Evolutionary conservation across 1,140 invertebrate genomes (phyloP).

Genomic region (Camponotus vicinus): DNA sequence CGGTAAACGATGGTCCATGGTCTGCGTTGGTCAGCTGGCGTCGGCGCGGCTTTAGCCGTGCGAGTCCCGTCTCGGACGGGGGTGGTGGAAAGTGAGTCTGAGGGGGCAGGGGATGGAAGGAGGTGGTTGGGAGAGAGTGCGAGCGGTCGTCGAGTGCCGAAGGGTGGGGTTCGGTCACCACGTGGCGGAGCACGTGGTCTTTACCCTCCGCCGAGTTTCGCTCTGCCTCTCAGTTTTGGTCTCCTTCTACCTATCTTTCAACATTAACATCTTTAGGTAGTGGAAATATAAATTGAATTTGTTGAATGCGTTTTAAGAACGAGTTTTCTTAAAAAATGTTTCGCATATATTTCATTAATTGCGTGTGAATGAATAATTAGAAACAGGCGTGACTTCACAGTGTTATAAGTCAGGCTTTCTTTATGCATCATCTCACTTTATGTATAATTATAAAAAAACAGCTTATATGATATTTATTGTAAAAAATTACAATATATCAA

Average conservation of each 20-base stretch:
- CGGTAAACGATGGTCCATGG: conserved; percentile 82
- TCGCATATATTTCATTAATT: background rate
- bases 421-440: background rate
- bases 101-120: conserved; percentile 59
- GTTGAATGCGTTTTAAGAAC: background rate
- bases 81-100: conserved; percentile 70
- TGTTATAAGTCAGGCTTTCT: background rate
- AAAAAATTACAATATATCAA: conserved; percentile 16
- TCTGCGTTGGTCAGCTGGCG: conserved; percentile 83
- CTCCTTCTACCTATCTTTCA: conserved; percentile 26
- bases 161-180: conserved; percentile 79
- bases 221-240: conserved; percentile 53
- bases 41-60: conserved; percentile 79
- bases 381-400: background rate
- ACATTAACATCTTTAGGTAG: conserved; percentile 21
- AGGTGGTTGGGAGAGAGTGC: conserved; percentile 72
- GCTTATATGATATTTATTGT: background rate
- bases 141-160: conserved; percentile 68
- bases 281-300: background rate
- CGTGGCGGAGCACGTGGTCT: conserved; percentile 84
- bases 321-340: background rate
- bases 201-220: conserved; percentile 76
- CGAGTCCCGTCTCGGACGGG: conserved; percentile 61
- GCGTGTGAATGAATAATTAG: background rate
- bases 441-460: background rate